Percentiles rank a stretch among this genome's conserved stretches.
Evolutionary conservation across 2,113 vertebrate genomes (phyloP).

Genomic region (Crotalus helleri): DNA sequence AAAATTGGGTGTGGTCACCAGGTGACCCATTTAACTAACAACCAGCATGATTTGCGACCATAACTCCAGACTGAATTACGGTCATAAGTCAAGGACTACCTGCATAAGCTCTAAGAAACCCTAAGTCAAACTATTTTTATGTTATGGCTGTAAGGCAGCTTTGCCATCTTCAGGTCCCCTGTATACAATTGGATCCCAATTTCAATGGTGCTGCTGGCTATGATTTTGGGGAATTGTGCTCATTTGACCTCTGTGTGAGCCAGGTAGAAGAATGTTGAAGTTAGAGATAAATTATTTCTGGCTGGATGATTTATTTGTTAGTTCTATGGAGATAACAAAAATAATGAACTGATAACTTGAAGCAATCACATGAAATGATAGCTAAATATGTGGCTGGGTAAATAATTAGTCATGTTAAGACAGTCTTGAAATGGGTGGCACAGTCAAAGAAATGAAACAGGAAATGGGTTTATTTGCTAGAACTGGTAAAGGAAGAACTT

Average conservation of each 20-base stretch:
- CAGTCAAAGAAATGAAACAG: background rate
- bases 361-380: background rate
- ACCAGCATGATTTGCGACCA: background rate
- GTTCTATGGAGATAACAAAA: background rate
- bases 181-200: background rate
- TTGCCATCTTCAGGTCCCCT: background rate
- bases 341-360: background rate
- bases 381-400: no score
- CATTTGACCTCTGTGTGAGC: background rate
- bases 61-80: background rate
- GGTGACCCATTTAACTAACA: background rate
- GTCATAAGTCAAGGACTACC: background rate
- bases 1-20: background rate
- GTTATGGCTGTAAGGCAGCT: background rate
- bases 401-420: background rate
- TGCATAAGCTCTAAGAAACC: background rate
- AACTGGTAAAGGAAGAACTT: background rate
- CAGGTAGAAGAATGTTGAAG: background rate
- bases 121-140: background rate
- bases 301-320: background rate
- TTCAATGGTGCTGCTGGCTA: background rate
- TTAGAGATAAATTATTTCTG: background rate
- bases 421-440: background rate
- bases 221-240: background rate
- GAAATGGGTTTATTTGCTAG: background rate